Evolutionary conservation across 1,140 invertebrate genomes (phyloP).

Genomic region (Melanaphis sacchari): DNA sequence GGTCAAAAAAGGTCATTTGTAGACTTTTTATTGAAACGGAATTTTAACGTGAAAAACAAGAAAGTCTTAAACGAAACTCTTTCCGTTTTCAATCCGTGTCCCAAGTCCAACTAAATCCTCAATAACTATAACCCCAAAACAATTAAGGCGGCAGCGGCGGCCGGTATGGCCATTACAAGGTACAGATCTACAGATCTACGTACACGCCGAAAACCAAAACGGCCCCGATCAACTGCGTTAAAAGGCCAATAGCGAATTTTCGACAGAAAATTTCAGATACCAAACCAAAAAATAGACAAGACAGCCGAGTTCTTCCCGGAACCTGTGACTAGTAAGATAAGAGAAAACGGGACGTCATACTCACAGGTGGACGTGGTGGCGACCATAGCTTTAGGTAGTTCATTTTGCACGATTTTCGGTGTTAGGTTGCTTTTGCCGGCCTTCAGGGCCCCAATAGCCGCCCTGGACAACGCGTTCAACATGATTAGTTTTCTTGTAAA

Average conservation of each 20-base stretch:
- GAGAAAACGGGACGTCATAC: conserved; percentile 62
- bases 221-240: too few relatives aligned
- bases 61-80: background rate
- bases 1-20: conserved; percentile 41
- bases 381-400: conserved; percentile 67
- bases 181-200: background rate
- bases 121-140: background rate
- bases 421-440: conserved; percentile 68
- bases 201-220: background rate
- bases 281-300: background rate
- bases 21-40: background rate
- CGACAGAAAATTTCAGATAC: background rate
- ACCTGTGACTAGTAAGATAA: background rate
- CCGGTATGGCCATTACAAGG: background rate
- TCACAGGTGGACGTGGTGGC: conserved; percentile 69
- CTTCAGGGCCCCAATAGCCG: conserved; percentile 69
- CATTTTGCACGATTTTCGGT: conserved; percentile 66
- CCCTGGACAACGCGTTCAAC: conserved; percentile 71
- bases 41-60: background rate
- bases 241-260: background rate
- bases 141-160: background rate
- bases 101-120: too few relatives aligned
- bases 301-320: too few relatives aligned
- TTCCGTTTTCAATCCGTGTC: background rate
- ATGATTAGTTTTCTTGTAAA: conserved; percentile 66